Conservation (phyloP, 2,888 invertebrate genomes). For the Diploptera punctata region DNA sequence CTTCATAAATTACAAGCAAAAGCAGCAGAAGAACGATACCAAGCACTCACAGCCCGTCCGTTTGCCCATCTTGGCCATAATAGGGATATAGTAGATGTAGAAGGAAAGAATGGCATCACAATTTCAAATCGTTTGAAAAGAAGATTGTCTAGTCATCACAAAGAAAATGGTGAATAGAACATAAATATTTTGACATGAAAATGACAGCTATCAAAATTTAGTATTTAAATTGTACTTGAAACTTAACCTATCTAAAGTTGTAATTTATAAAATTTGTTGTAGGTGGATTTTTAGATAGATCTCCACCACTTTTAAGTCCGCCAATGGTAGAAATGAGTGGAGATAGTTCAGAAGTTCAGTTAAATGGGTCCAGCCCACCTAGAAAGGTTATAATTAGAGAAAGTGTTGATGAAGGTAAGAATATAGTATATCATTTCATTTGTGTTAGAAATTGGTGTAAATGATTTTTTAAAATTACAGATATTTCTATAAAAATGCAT, state of each 20-base stretch:
- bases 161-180: constrained; percentile 20
- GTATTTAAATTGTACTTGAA: background rate
- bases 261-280: too few relatives aligned
- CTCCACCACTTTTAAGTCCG: constrained; percentile 30
- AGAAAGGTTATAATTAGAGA: constrained; percentile 12
- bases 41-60: constrained; percentile 55
- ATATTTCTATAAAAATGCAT: too few relatives aligned
- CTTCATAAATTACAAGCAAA: constrained; percentile 75
- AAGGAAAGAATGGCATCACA: constrained; percentile 24
- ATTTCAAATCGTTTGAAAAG: background rate
- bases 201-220: too few relatives aligned
- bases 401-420: constrained; percentile 32
- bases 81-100: constrained; percentile 45
- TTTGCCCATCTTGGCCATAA: constrained; percentile 61
- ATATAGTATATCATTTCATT: too few relatives aligned
- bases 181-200: too few relatives aligned
- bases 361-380: constrained; percentile 29
- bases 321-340: background rate
- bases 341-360: constrained; percentile 16
- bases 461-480: too few relatives aligned
- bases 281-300: constrained; percentile 15
- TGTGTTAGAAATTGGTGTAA: too few relatives aligned
- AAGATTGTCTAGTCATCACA: constrained; percentile 11
- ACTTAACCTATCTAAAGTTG: too few relatives aligned
- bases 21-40: constrained; percentile 54